phyloP scores from a whole-genome alignment of 1,140 invertebrate species.

The Muscidifurax raptorellus region DNA sequence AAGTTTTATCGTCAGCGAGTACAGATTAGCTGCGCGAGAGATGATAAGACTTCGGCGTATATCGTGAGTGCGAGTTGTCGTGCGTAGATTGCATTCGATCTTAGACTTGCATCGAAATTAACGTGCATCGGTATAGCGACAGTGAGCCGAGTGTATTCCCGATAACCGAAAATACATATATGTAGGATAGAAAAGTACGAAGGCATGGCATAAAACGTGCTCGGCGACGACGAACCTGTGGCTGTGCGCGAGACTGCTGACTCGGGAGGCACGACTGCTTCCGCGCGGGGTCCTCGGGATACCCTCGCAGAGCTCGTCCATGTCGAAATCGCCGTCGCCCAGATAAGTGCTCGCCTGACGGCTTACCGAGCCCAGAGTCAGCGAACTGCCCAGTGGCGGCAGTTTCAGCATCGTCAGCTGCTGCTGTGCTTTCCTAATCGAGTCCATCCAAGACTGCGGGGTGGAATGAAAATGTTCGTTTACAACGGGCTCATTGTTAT shows the following conservation, averaged over 20 bases:
- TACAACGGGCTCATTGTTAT: no score
- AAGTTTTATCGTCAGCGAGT: no score
- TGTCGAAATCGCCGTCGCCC: slow-evolving; percentile 70
- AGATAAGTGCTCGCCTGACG: slow-evolving; percentile 69
- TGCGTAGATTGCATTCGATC: no score
- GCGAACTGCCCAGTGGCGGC: slow-evolving; percentile 59
- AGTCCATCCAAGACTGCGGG: slow-evolving; percentile 71
- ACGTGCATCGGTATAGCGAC: background rate
- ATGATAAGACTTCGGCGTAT: no score
- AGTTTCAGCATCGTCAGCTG: slow-evolving; percentile 69
- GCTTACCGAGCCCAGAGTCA: slow-evolving; percentile 60
- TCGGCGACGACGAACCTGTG: slow-evolving; percentile 72
- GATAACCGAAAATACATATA: background rate
- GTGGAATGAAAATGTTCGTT: background rate
- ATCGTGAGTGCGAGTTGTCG: no score
- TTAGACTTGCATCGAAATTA: background rate
- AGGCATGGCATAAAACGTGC: background rate
- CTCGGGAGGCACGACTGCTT: slow-evolving; percentile 75
- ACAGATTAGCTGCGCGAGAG: no score
- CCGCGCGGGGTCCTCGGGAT: slow-evolving; percentile 69
- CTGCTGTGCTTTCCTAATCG: slow-evolving; percentile 70
- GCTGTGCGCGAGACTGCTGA: slow-evolving; percentile 81
- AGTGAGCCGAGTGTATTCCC: background rate
- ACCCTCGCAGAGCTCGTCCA: slow-evolving; percentile 67
- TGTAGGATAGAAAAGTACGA: no score